Evolutionary conservation across 64 coral and sea anemone genomes (phyloP).

Genomic region (Stichodactyla helianthus): DNA sequence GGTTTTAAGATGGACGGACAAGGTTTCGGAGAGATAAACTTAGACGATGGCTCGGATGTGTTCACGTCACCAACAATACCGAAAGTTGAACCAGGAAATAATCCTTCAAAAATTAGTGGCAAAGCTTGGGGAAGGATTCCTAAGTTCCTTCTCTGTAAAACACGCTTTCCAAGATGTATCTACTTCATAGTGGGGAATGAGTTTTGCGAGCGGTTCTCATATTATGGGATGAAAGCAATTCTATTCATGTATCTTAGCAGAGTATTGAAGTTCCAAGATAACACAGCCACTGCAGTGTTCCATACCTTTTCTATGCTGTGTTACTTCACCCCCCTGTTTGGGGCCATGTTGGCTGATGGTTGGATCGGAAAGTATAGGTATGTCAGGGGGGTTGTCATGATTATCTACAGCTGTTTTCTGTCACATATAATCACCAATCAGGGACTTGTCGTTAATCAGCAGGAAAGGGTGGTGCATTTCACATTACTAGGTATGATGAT

Average conservation of each 20-base stretch:
- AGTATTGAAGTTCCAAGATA: conserved; percentile 42
- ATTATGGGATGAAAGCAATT: conserved; percentile 79
- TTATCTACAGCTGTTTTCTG: no score
- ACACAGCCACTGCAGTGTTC: conserved; percentile 58
- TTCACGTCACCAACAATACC: background rate
- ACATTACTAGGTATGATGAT: no score
- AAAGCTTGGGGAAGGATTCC: conserved; percentile 53
- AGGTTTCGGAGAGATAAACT: background rate
- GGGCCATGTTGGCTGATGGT: conserved; percentile 88
- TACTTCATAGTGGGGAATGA: conserved; percentile 86
- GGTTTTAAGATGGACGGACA: background rate
- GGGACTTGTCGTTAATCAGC: no score
- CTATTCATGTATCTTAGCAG: conserved; percentile 80
- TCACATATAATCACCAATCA: no score
- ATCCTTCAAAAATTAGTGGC: conserved; percentile 41
- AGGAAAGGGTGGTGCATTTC: no score
- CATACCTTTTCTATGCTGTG: conserved; percentile 89
- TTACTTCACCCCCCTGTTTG: conserved; percentile 84
- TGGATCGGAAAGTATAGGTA: conserved; percentile 92
- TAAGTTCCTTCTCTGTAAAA: conserved; percentile 58
- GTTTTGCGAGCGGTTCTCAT: conserved; percentile 80
- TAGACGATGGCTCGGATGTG: background rate
- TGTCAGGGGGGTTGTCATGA: background rate
- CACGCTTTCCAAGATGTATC: conserved; percentile 60
- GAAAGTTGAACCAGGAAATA: background rate